Evolutionary conservation across 2,113 vertebrate genomes (phyloP), one percentile per base, ranked within the genome.

Genomic region (Agapornis roseicollis): DNA sequence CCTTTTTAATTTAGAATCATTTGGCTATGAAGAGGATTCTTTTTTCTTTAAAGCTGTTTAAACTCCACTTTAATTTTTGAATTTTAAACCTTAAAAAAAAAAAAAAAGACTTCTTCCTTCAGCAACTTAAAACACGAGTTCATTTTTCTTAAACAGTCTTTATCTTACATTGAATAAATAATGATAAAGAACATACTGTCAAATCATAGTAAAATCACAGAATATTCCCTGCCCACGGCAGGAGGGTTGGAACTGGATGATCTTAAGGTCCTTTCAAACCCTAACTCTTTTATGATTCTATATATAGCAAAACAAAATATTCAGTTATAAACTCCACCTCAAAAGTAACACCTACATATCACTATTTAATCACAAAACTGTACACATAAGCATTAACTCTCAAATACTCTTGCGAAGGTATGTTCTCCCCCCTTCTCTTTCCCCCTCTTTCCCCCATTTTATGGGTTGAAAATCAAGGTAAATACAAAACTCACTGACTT

Each of bases 1-100:
- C 58, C 86, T 91, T 93, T 93, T 91, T 83, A 65, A 94, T 96
- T 97, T 90, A 90, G 73, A 96, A 96, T 91, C 64, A 80, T 89
- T 84, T 90, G 69, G 83, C 78, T 56, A 72, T 28, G 25, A 77
- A 78, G n/a, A 88, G 55, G 76, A 89, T 50, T 71, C 7, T 63
- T 88, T 90, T 93, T 73, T 69, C 81, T 93, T 73, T 52, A 64
- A 71, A 94, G 93, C 68, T 25, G 60, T 56, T 90, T 86, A 85
- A 82, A 61, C 25, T 55, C 81, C 49, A 39, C 56, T 5, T 44
- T 22, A 17, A 46, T 82, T 86, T 72, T 42, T 90, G 23, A 83
- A 90, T 50, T 52, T 18, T 69, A 76, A 86, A 68, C 41, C 28
- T 76, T 64, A 18, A 94, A 77, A 69, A 85, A 89, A 69, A 77